These are phyloP conservation scores for Phengaris alcon DNA, from an alignment of 2,888 invertebrate genomes.

Conservation along the genomic window DNA sequence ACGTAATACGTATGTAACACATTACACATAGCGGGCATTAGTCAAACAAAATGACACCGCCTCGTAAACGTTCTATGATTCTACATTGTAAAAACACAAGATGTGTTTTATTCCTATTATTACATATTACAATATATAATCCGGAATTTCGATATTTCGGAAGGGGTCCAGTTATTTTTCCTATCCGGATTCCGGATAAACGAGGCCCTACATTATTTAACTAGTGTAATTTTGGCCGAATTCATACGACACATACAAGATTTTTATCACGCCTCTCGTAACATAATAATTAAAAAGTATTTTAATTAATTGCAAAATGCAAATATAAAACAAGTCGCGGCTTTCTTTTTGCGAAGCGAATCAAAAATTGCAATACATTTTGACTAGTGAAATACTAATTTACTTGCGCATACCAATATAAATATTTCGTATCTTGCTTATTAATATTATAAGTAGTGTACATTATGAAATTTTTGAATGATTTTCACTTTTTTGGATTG, in stretches of 20 bases:
- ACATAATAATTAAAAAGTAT: neutral
- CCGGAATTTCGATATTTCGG: no score
- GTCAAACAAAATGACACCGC: no score
- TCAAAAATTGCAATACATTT: neutral
- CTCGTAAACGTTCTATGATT: no score
- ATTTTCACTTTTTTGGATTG: neutral
- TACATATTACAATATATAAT: no score
- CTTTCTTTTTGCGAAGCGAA: constrained; percentile 7
- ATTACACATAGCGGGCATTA: no score
- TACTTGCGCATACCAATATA: neutral
- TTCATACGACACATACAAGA: neutral
- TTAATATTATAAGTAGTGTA: neutral
- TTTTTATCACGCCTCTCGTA: neutral
- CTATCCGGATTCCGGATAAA: no score
- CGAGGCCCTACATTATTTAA: no score
- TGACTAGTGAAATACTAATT: neutral
- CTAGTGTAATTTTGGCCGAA: no score
- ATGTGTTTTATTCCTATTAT: no score
- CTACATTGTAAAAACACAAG: no score
- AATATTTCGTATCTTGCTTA: neutral
- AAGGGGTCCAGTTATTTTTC: no score
- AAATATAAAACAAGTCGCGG: neutral
- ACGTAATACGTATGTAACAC: no score
- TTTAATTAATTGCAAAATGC: neutral
- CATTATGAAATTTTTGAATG: neutral